Evolutionary conservation across 2,797 vertebrate genomes (phyloP).

Genomic region (Dallia pectoralis): DNA sequence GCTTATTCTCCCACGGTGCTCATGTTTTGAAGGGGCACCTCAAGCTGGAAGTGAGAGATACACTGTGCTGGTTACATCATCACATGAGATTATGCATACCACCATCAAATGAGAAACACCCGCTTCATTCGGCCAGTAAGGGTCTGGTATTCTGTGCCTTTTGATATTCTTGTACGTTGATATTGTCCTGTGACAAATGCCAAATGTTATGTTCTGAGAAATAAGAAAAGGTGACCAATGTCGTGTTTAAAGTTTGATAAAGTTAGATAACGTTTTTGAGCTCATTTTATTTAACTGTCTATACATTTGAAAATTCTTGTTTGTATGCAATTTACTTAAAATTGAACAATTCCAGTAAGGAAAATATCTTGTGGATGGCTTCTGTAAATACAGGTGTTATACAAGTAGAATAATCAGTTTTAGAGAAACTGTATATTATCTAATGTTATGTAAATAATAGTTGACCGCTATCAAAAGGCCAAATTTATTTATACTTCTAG

Average conservation of each 20-base stretch:
- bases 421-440: constrained; percentile 57
- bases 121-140: constrained; percentile 39
- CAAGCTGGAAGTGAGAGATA: not conserved
- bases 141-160: constrained; percentile 70
- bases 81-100: not conserved
- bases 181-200: constrained; percentile 66
- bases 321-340: constrained; percentile 60
- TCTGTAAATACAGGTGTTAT: constrained; percentile 72
- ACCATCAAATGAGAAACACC: not conserved
- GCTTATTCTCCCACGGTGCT: too few species aligned
- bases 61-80: not conserved
- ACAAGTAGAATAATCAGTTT: constrained; percentile 63
- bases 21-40: too few species aligned
- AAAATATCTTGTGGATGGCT: constrained; percentile 60
- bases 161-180: constrained; percentile 56
- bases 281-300: constrained; percentile 24
- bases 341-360: not conserved
- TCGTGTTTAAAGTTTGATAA: constrained; percentile 35
- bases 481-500: constrained; percentile 98
- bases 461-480: constrained; percentile 81
- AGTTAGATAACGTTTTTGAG: constrained; percentile 37
- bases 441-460: constrained; percentile 82
- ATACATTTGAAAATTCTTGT: constrained; percentile 23
- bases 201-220: constrained; percentile 57
- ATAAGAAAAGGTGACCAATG: constrained; percentile 32